A percentile compares a stretch with the other conserved stretches of the same genome.
Conservation (phyloP, 2,888 invertebrate species). For the Lydus trimaculatus region DNA sequence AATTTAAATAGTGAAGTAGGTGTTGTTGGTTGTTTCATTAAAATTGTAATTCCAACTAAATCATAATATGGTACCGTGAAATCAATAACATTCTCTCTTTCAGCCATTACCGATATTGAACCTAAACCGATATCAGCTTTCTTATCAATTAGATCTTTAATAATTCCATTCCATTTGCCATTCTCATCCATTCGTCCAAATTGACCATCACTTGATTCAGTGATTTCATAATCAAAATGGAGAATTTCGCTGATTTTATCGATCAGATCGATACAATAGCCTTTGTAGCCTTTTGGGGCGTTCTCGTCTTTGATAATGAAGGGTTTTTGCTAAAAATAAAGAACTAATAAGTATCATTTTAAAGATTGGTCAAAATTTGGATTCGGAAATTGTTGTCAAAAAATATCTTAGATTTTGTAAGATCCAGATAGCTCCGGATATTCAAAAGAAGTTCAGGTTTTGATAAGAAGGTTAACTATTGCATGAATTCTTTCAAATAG, state of each 20-base stretch:
- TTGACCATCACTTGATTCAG: conserved; percentile 78
- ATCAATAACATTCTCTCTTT: conserved; percentile 95
- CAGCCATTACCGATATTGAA: conserved; percentile 96
- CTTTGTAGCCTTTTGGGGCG: conserved; percentile 73
- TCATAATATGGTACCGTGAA: conserved; percentile 99
- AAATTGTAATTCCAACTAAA: conserved; percentile 94
- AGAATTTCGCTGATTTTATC: conserved; percentile 84
- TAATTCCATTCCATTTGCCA: conserved; percentile 70
- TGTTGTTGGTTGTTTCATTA: conserved; percentile 90
- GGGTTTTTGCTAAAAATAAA: conserved; percentile 73
- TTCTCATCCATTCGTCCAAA: conserved; percentile 91
- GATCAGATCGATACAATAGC: conserved; percentile 95
- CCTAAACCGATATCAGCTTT: conserved; percentile 93
- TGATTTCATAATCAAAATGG: conserved; percentile 90
- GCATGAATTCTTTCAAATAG: too few relatives aligned
- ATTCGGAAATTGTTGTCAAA: neutral
- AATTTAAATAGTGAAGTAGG: conserved; percentile 96
- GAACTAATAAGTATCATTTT: neutral
- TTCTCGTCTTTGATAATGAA: conserved; percentile 78
- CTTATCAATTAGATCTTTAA: conserved; percentile 61
- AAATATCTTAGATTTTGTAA: too few relatives aligned
- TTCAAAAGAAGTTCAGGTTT: too few relatives aligned
- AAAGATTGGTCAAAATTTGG: neutral
- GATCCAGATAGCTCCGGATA: too few relatives aligned
- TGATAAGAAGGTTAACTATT: too few relatives aligned